A percentile compares a stretch with the other conserved stretches of the same genome.
These are phyloP conservation scores for Tragelaphus oryx DNA, from an alignment of 2,797 vertebrate species.

Conservation along the genomic window DNA sequence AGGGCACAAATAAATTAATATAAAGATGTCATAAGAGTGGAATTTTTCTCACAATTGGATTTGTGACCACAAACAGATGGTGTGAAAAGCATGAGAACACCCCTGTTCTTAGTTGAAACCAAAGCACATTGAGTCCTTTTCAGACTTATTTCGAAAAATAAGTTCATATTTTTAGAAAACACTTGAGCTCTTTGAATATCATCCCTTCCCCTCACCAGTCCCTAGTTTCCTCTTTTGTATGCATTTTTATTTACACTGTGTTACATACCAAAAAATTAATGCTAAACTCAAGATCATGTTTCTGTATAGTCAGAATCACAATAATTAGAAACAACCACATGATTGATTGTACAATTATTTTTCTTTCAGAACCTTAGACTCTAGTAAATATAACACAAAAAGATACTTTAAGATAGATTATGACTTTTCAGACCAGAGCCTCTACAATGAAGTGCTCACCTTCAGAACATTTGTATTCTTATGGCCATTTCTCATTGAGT, in stretches of 20 bases:
- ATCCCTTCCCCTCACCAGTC: background rate
- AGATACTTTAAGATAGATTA: background rate
- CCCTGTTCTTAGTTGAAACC: background rate
- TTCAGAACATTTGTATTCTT: background rate
- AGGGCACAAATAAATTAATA: background rate
- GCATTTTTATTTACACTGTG: background rate
- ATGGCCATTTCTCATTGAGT: background rate
- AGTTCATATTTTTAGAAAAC: constrained; percentile 25
- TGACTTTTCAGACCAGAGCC: background rate
- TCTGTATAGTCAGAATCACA: background rate
- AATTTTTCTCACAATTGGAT: background rate
- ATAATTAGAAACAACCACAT: constrained; percentile 13
- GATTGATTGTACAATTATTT: background rate
- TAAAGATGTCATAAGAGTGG: background rate
- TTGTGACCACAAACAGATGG: constrained; percentile 24
- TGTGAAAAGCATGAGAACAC: background rate
- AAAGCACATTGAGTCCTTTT: background rate
- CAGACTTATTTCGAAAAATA: background rate
- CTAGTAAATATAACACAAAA: background rate
- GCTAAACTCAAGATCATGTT: background rate
- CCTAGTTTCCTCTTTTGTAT: background rate
- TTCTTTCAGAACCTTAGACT: background rate
- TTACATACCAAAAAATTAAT: background rate
- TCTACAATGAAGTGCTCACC: background rate
- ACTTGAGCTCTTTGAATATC: background rate